Base-by-base conservation (phyloP, 2,797 vertebrate species). In the Poeciliopsis presidionis region DNA sequence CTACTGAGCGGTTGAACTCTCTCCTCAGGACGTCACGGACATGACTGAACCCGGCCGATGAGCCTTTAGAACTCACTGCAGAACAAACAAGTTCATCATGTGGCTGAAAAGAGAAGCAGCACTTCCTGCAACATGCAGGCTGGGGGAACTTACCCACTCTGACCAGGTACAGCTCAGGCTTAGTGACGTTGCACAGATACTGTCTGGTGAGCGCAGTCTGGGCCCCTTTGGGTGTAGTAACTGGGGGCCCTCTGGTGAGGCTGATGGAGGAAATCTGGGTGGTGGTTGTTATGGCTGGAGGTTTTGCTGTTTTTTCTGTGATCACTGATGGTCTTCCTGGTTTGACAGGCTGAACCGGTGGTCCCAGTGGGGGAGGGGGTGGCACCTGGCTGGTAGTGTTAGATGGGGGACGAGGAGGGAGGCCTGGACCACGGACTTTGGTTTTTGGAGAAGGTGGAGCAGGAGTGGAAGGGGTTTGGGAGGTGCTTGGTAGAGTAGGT, bases 131-230 rank as follows among this genome's bases (percentile, higher is more conserved):
- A 75, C 71, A 59, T 70, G 78, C 70, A 12, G 1, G 18, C 1
- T 0, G 11, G 28, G 11, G 39, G 39, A 5, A 73, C 97, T 96
- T 95, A 99, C 98, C 97, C 0, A 97, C 96, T 91, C 96, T 94
- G 85, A 99, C 96, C 78, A 98, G 85, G 90, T 98, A 99, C 90
- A 96, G 95, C 18, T 99, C 96, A 0, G 97, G 96, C 83, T 95
- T 92, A 0, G 97, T 96, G 84, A 97, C 94, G 63, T 98, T 97
- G n/a, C 98, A 99, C 89, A 98, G 84, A 0, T 97, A 98, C 0
- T 96, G 96, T 0, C 95, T 95, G 85, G 90, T 92, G 67, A 96
- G 93, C 0, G 95, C 93, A 9, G 94, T 90, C 2, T 95, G 92
- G 57, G 94, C 95, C 8, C 92, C 93, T 79, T 90, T 94, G 16